Conservation (phyloP, 2,113 vertebrate genomes). For the Strigops habroptila region DNA sequence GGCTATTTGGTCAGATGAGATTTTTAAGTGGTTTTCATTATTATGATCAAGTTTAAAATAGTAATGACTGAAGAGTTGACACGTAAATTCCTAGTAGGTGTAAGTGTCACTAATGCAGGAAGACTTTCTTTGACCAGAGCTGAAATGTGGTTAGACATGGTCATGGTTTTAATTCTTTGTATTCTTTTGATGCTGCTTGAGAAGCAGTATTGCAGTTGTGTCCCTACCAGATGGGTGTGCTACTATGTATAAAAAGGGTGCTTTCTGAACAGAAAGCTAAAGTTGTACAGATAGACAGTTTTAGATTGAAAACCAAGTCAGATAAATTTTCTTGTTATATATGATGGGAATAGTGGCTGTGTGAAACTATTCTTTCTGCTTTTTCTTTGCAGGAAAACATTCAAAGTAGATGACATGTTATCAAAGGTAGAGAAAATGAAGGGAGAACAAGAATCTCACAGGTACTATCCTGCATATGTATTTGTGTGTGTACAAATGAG, state of each 20-base stretch:
- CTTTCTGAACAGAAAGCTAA: neutral
- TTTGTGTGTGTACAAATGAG: neutral
- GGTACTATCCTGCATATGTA: constrained; percentile 70
- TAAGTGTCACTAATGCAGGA: neutral
- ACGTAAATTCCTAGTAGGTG: neutral
- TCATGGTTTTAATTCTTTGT: neutral
- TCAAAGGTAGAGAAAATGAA: constrained; percentile 95
- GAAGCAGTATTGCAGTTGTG: neutral
- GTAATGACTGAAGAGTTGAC: neutral
- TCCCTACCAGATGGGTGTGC: accelerated
- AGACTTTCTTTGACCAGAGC: neutral
- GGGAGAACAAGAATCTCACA: constrained; percentile 95
- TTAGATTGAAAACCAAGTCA: neutral
- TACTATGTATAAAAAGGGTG: neutral
- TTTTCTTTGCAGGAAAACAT: constrained; percentile 84
- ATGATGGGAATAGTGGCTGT: neutral
- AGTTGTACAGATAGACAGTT: neutral
- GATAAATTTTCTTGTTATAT: neutral
- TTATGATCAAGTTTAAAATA: neutral
- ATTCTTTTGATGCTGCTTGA: neutral
- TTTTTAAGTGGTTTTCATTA: neutral
- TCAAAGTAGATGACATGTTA: constrained; percentile 97
- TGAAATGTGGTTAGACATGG: neutral
- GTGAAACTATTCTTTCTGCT: neutral
- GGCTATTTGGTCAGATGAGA: neutral